phyloP scores from a whole-genome alignment of 53 echinoderm and acorn worm species.

The Zoroaster sp. region DNA sequence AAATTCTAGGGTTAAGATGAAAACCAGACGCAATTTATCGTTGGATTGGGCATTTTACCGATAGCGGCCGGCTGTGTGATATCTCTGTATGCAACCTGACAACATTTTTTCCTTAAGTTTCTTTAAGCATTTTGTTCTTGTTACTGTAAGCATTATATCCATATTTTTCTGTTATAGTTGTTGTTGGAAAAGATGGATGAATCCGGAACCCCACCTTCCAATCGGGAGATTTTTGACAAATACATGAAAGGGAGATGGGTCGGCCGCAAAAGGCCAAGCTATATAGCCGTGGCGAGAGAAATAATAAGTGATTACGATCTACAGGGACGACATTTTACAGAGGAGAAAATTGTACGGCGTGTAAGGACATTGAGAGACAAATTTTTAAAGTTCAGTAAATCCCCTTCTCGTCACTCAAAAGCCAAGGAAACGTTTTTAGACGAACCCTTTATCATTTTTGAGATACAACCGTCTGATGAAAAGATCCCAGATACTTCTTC shows the following conservation, averaged over 20 bases:
- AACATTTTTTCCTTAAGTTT: not conserved
- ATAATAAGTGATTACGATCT: not conserved
- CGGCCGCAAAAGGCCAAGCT: not conserved
- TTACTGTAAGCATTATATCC: not conserved
- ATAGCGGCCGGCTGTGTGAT: not conserved
- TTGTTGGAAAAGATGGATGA: not conserved
- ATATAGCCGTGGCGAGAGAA: not conserved
- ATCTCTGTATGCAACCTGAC: not conserved
- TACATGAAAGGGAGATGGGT: conserved; percentile 5
- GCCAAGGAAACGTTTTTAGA: not conserved
- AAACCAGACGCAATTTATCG: too few relatives aligned
- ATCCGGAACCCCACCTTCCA: not conserved
- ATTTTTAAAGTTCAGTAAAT: not conserved
- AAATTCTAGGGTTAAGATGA: too few relatives aligned
- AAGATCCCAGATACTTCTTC: not conserved
- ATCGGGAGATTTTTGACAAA: not conserved
- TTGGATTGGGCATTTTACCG: not conserved
- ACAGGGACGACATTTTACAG: not conserved
- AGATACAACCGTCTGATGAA: not conserved
- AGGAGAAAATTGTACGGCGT: not conserved
- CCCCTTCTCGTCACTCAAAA: not conserved
- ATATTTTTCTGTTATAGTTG: not conserved
- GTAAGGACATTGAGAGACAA: not conserved
- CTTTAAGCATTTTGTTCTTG: not conserved
- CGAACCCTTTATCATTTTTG: not conserved